Conservation (phyloP, 2,797 vertebrate genomes). For the Pagetopsis macropterus region DNA sequence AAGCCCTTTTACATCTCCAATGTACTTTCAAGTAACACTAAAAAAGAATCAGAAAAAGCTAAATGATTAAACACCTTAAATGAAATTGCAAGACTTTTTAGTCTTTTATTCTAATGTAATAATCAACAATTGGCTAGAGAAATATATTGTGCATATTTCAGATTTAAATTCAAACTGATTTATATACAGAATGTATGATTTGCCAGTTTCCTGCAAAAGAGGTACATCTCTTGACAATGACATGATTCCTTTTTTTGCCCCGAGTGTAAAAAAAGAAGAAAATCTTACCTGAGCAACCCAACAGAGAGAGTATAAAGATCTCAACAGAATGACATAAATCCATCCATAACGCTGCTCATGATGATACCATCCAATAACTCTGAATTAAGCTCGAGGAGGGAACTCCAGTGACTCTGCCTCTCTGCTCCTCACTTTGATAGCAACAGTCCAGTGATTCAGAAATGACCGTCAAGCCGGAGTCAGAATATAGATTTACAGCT, state of each 20-base stretch:
- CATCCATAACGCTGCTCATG: constrained; percentile 87
- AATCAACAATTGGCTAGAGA: no score
- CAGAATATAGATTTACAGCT: constrained; percentile 86
- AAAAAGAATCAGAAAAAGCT: neutral
- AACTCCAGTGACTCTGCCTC: constrained; percentile 76
- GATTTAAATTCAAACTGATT: constrained; percentile 8
- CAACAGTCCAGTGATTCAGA: constrained; percentile 86
- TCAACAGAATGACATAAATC: constrained; percentile 92
- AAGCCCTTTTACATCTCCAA: constrained; percentile 1
- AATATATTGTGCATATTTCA: no score
- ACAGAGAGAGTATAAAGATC: constrained; percentile 84
- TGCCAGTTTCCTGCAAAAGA: constrained; percentile 21
- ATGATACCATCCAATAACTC: constrained; percentile 83
- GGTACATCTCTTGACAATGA: constrained; percentile 13
- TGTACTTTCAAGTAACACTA: neutral
- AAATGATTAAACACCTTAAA: neutral
- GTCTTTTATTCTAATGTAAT: no score
- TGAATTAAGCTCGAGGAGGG: constrained; percentile 75
- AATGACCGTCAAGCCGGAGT: constrained; percentile 82
- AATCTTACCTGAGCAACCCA: constrained; percentile 93
- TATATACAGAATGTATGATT: neutral
- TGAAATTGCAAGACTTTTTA: neutral
- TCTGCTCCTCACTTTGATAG: constrained; percentile 81
- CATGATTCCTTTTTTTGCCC: constrained; percentile 23
- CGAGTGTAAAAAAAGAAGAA: constrained; percentile 6